Evolutionary conservation across 2,888 invertebrate genomes (phyloP).

Genomic region (Unio delphinus): DNA sequence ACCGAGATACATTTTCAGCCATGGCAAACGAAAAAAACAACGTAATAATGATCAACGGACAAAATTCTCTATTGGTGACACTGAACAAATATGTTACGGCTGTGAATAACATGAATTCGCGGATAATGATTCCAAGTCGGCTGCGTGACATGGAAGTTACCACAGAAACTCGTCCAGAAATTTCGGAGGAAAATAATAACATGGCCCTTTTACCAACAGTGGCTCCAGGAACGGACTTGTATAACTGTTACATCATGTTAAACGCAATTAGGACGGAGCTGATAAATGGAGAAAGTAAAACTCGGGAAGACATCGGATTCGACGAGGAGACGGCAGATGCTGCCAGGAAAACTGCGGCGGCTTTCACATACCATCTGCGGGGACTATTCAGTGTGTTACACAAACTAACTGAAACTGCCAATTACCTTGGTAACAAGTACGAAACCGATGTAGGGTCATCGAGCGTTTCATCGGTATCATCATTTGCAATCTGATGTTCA

Average conservation of each 20-base stretch:
- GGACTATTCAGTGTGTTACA: conserved; percentile 88
- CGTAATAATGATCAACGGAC: conserved; percentile 7
- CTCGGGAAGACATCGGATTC: conserved; percentile 23
- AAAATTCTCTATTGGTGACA: conserved; percentile 78
- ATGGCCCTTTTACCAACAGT: conserved; percentile 29
- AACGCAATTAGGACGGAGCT: conserved; percentile 90
- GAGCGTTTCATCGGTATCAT: no score
- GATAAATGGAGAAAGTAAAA: conserved; percentile 79
- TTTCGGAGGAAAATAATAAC: conserved; percentile 37
- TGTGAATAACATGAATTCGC: conserved; percentile 93
- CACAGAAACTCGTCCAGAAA: conserved; percentile 8
- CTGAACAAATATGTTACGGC: conserved; percentile 94
- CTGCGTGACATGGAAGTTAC: conserved; percentile 86
- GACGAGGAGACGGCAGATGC: conserved; percentile 28
- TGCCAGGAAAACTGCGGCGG: conserved; percentile 76
- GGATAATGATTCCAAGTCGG: conserved; percentile 92
- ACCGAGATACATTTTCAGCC: no score
- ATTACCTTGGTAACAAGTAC: conserved; percentile 89
- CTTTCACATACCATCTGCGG: conserved; percentile 86
- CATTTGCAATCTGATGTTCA: conserved; percentile 46
- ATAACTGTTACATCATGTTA: conserved; percentile 85
- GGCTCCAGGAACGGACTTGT: conserved; percentile 44
- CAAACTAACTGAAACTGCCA: conserved; percentile 90
- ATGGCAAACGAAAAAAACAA: conserved; percentile 1
- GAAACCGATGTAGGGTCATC: conserved; percentile 85